phyloP scores from a whole-genome alignment of 2,888 invertebrate genomes.

The Cremastinae sp. region DNA sequence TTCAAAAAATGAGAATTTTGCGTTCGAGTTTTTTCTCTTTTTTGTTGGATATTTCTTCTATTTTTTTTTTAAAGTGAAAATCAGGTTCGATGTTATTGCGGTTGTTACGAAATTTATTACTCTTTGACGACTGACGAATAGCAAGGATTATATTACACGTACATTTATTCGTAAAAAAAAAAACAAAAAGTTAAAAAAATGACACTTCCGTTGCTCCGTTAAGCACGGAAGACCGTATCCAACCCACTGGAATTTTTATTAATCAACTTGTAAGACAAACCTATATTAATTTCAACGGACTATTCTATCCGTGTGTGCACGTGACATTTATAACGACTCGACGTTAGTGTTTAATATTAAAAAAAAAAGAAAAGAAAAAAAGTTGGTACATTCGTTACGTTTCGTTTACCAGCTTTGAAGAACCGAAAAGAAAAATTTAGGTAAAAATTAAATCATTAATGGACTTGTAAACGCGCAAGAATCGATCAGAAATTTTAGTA shows the following conservation, averaged over 20 bases:
- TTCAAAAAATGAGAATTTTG: neutral
- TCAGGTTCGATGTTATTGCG: slow-evolving; percentile 34
- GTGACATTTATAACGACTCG: slow-evolving; percentile 68
- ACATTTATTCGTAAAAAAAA: slow-evolving; percentile 45
- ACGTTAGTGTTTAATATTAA: slow-evolving; percentile 70
- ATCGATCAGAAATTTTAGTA: slow-evolving; percentile 38
- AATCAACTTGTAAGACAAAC: slow-evolving; percentile 49
- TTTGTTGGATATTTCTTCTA: slow-evolving; percentile 46
- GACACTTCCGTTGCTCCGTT: slow-evolving; percentile 25
- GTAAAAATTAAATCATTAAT: slow-evolving; percentile 5
- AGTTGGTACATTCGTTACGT: slow-evolving; percentile 69
- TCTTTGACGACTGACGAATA: slow-evolving; percentile 52
- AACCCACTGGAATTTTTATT: slow-evolving; percentile 51
- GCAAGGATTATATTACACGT: slow-evolving; percentile 56
- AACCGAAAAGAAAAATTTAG: slow-evolving; percentile 17
- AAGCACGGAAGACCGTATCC: slow-evolving; percentile 44
- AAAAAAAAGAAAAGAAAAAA: slow-evolving; percentile 17
- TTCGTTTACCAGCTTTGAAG: slow-evolving; percentile 55
- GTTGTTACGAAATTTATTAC: slow-evolving; percentile 38
- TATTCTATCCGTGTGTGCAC: slow-evolving; percentile 65
- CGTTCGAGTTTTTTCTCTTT: slow-evolving; percentile 10
- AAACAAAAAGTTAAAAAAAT: too few species aligned
- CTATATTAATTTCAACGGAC: slow-evolving; percentile 32
- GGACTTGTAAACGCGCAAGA: slow-evolving; percentile 44
- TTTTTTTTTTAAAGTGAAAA: slow-evolving; percentile 27